Base-by-base conservation (phyloP, 2,113 vertebrate genomes). In the Nannospalax galili region DNA sequence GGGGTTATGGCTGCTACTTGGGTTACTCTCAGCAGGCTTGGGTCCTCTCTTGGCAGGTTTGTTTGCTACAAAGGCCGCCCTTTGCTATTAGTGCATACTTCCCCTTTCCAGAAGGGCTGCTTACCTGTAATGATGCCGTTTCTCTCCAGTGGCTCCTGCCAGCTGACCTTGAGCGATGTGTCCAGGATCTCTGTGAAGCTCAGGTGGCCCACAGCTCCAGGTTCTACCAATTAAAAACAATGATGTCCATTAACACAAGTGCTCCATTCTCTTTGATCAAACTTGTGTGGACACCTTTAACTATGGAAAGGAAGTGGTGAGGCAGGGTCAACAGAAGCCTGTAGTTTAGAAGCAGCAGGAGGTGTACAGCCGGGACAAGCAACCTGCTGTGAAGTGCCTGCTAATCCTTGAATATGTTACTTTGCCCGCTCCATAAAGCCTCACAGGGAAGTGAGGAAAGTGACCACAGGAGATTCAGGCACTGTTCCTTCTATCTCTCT, bases 131-230 rank as follows among this genome's bases (percentile, higher is more conserved):
- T 98, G 95, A 99, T 98, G 96, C 99, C 99, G 0, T 99, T 99
- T 97, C 98, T 99, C 98, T 99, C 99, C 85, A 98, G 97, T 64
- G 99, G 99, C 96, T 99, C 99, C 95, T 98, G 98, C 99, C 99
- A 99, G 99, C 99, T 99, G 98, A 99, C 99, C 98, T 99, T 98
- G 94, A 99, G 98, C 0, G 99, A 99, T 0, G 99, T 99, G 98
- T 99, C 99, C 98, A 99, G 98, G 97, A 99, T 99, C 98, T 99
- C 99, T 0, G 99, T 99, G 98, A 99, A 99, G 91, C 99, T 99
- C 98, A 99, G 98, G 89, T 98, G 99, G 62, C 99, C 99, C 96
- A 99, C 99, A 2, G 99, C 98, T 95, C 99, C 99, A 0, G 99
- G 99, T 35, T 97, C 99, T 99, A 95, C 97, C 45, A 97, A 98